Percentiles rank a stretch among this genome's conserved stretches.
These are phyloP conservation scores for Halictus quadricinctus DNA, from an alignment of 2,888 invertebrate genomes.

Conservation along the genomic window DNA sequence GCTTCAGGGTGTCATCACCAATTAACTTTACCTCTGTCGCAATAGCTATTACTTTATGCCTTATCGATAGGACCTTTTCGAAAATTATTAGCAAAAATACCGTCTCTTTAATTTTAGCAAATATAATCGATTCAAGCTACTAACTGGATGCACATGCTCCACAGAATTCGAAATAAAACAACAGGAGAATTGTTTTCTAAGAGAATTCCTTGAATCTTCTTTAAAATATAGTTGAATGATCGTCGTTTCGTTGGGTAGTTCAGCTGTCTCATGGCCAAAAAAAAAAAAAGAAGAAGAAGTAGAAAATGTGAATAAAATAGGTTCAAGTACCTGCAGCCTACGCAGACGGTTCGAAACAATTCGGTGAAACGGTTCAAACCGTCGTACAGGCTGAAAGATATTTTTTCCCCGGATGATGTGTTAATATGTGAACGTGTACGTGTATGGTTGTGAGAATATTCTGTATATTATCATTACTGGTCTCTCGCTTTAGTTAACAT, in stretches of 20 bases:
- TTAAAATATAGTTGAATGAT: background rate
- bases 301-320: background rate
- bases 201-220: background rate
- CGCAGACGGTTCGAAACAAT: background rate
- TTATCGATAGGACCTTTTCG: no score
- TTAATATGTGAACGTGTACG: conserved; percentile 5
- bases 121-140: no score
- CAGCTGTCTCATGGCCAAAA: background rate
- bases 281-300: background rate
- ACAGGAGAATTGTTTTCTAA: background rate
- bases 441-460: conserved; percentile 48
- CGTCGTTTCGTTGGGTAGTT: background rate
- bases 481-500: conserved; percentile 64
- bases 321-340: background rate
- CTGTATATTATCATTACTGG: conserved; percentile 55
- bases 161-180: background rate
- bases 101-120: no score
- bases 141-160: no score
- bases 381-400: conserved; percentile 32
- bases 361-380: background rate
- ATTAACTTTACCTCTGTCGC: no score
- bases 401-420: conserved; percentile 32
- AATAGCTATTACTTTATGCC: no score
- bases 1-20: no score
- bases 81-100: no score